Base-by-base conservation (phyloP, 1,140 invertebrate species). In the Ptiloglossa arizonensis region DNA sequence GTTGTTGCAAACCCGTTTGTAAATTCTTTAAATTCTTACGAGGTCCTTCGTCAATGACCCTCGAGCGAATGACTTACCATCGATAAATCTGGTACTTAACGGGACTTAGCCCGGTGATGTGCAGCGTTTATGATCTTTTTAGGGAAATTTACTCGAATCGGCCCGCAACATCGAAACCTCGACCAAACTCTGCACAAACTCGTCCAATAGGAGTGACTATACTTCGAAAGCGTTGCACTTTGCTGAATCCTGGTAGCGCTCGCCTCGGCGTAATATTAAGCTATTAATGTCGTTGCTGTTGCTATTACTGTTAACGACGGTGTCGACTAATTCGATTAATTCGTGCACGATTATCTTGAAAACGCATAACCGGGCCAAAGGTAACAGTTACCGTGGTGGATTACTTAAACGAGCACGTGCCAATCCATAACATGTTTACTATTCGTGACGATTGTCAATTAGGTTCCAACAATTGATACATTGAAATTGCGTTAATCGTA, bases 251-350 rank as follows among this genome's bases (percentile, higher is more conserved):
- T 3, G 56, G 41, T 50, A 35, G 56, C 56, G 38, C 50, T 29
- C 35, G 24, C 22, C 52, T 54, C 54, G 44, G 15, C 59, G 73
- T 62, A 64, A 69, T 80, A 77, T 70, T 70, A 63, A 60, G 41
- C 79, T 64, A 80, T 80, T 80, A 80, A 77, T 70, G 66, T 59
- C 73, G 66, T 77, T 77, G 44, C 64, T 50, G 41, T 76, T 57
- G 66, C 66, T 66, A 64, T 64, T 66, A 66, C 24, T 63, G 32
- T 29, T 71, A 80, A 77, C 79, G 64, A 77, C 60, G 13, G 44
- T 68, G 57, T 70, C 48, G 66, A 11, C 29, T 70, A 70, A 76
- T 29, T 8, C 48, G 35, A 70, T 80, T 80, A 80, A n/a, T 77
- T 66, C 66, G 29, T 59, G 59, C 48, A 59, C 54, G 60, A 80